These are phyloP conservation scores for Drosophila takahashii DNA, from an alignment of 1,140 invertebrate genomes.

Conservation along the genomic window DNA sequence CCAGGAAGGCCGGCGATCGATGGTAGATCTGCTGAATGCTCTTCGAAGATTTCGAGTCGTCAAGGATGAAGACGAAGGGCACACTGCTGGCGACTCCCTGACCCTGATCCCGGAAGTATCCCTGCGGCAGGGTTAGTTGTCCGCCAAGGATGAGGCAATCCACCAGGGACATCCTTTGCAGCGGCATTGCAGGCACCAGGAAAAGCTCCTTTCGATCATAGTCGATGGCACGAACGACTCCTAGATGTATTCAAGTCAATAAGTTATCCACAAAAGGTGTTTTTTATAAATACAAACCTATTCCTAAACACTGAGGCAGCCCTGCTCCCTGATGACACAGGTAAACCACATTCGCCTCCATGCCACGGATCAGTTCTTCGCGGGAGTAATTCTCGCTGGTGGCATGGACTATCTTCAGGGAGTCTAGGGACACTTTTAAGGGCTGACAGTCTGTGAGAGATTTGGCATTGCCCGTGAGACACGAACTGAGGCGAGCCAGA, in stretches of 20 bases:
- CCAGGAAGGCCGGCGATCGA: conserved; percentile 51
- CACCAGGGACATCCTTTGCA: conserved; percentile 37
- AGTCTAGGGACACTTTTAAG: conserved; percentile 36
- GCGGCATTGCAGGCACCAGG: conserved; percentile 60
- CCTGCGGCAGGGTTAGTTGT: conserved; percentile 66
- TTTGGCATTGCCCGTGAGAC: conserved; percentile 55
- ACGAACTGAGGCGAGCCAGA: conserved; percentile 57
- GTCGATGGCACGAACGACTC: conserved; percentile 76
- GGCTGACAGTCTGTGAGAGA: conserved; percentile 57
- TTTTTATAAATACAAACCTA: conserved; percentile 52
- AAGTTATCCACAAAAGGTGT: not conserved
- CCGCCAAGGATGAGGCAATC: conserved; percentile 66
- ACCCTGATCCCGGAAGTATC: conserved; percentile 71
- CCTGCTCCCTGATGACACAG: conserved; percentile 21
- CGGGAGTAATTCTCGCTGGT: conserved; percentile 23
- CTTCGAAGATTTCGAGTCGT: conserved; percentile 66
- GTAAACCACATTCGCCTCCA: conserved; percentile 81
- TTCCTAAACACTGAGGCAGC: conserved; percentile 65
- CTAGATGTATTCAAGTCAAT: conserved; percentile 21
- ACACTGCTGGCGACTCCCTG: conserved; percentile 43
- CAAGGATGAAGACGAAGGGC: conserved; percentile 70
- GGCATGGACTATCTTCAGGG: conserved; percentile 46
- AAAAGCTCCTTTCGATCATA: conserved; percentile 49
- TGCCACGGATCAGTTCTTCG: conserved; percentile 50
- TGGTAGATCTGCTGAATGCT: conserved; percentile 75